These are phyloP conservation scores for Cyprinella venusta DNA, from an alignment of 2,797 vertebrate species.

Conservation along the genomic window DNA sequence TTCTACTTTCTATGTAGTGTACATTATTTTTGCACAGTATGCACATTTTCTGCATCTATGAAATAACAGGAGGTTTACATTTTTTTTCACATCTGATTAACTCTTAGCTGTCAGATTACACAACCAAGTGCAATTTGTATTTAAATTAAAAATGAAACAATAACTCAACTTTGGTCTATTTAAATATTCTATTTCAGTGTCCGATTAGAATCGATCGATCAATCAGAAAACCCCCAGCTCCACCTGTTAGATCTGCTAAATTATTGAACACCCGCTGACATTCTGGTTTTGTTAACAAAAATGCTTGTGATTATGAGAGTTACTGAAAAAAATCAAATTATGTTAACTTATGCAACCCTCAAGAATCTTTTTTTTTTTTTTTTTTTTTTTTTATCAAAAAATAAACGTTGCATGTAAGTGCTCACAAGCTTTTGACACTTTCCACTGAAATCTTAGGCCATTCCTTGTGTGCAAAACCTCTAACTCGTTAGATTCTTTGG, in stretches of 20 bases:
- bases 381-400: too few relatives aligned
- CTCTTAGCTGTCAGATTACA: not conserved
- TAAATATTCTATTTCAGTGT: not conserved
- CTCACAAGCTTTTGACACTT: not conserved
- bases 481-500: not conserved
- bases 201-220: not conserved
- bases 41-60: not conserved
- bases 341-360: not conserved
- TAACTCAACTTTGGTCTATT: not conserved
- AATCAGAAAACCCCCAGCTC: not conserved
- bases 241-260: not conserved
- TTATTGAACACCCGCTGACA: not conserved
- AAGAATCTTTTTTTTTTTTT: too few relatives aligned
- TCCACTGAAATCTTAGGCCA: not conserved
- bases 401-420: not conserved
- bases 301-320: not conserved
- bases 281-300: not conserved
- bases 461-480: not conserved
- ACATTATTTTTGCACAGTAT: not conserved
- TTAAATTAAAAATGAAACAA: not conserved
- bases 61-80: not conserved
- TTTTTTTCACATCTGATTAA: not conserved
- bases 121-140: not conserved
- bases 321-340: not conserved
- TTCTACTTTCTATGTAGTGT: not conserved